Base-by-base conservation (phyloP, 1,140 invertebrate genomes). In the Drosophila nebulosa region DNA sequence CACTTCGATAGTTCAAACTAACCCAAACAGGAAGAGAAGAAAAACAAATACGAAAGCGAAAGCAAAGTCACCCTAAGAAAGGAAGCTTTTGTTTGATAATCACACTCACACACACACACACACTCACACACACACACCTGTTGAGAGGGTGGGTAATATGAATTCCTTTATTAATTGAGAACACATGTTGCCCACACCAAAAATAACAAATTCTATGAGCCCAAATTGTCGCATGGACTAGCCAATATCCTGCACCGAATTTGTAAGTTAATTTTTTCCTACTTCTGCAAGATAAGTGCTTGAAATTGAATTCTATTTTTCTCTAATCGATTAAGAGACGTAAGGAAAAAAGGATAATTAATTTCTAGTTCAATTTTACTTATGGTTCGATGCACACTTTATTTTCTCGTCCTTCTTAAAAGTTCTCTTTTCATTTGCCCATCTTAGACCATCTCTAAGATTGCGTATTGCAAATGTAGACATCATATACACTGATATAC, bases 121-220 rank as follows among this genome's bases (percentile, higher is more conserved):
- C 24, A 24, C 2, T 3, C 1, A 24, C 24, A 32, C 30, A 9
- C 10, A 16, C 14, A 18, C 77, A 85, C 80, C 81, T 88, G 78
- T 88, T 83, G 83, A 65, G 63, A 66, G 65, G 73, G 73, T 35
- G 42, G 42, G 36, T 18, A 14, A 58, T 58, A 42, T 14, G 78
- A 75, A 86, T 86, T 86, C 83, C 83, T 63, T 27, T 75, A 78
- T 86, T 86, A 86, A 86, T 86, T 86, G 81, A 88, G 59, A 64
- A 53, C 81, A 88, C 81, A 88, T 78, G 81, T 60, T 83, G 51
- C 55, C 35, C 27, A 57, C 58, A 35, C 75, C 66, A 5, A 42
- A 42, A 42, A 4, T 6, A 1, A 42, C 10, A 12, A 32, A 32
- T 32, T 32, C 7, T 3, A 0, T 32, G 3, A 16, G 14, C 14